phyloP scores from a whole-genome alignment of 2,113 vertebrate species.

The Megaceryle maxima region DNA sequence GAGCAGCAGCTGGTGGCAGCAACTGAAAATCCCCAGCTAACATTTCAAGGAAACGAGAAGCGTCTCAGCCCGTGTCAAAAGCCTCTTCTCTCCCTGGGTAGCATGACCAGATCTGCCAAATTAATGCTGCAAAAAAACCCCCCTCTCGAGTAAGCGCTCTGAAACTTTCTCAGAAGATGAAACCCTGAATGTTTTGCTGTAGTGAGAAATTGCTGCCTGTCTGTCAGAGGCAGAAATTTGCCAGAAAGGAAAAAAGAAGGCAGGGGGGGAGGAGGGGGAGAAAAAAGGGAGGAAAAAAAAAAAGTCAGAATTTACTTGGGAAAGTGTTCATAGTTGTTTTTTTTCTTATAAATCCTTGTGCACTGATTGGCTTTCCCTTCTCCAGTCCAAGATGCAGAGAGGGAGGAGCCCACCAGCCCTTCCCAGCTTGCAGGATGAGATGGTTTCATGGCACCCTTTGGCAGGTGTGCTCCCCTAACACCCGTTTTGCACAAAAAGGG shows the following conservation, averaged over 20 bases:
- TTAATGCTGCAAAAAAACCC: not conserved
- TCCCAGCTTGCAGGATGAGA: no score
- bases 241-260: fast-evolving
- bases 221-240: not conserved
- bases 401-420: no score
- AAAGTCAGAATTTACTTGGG: not conserved
- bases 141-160: not conserved
- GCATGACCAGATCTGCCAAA: not conserved
- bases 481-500: no score
- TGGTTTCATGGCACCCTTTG: no score
- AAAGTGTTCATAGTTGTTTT: not conserved
- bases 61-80: not conserved
- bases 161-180: constrained; percentile 1
- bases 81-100: not conserved
- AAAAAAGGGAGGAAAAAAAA: fast-evolving
- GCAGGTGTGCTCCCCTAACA: no score
- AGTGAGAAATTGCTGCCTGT: not conserved
- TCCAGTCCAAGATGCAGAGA: no score
- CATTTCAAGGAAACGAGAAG: constrained; percentile 44
- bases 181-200: not conserved
- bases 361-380: no score
- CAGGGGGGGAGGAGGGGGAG: no score
- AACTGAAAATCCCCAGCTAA: not conserved
- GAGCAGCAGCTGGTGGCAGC: not conserved
- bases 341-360: no score